Conservation (phyloP, 2,888 invertebrate species). For the Scaptomyza cyrtandrae region DNA sequence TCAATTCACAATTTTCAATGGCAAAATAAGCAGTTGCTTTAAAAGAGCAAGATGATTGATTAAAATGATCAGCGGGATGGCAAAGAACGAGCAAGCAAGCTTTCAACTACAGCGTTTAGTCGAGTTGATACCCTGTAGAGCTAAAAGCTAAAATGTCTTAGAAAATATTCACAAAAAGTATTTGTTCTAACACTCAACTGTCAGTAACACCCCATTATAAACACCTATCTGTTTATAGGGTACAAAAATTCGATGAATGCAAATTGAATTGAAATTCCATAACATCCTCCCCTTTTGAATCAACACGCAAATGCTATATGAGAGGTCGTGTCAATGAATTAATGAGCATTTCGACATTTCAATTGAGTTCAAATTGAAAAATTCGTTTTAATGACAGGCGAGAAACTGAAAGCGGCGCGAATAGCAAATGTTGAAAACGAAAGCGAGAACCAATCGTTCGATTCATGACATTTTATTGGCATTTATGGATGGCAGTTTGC, state of each 20-base stretch:
- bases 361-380: conserved; percentile 67
- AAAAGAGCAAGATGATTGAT: conserved; percentile 32
- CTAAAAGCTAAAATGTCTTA: background rate
- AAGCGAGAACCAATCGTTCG: conserved; percentile 15
- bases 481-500: conserved; percentile 58
- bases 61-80: conserved; percentile 17
- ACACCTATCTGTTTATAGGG: background rate
- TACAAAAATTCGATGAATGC: conserved; percentile 9
- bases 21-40: conserved; percentile 24
- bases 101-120: too few species aligned
- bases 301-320: background rate
- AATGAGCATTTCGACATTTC: conserved; percentile 70
- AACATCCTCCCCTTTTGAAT: background rate
- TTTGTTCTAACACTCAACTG: background rate
- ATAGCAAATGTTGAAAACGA: background rate
- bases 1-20: conserved; percentile 33
- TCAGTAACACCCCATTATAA: too few species aligned
- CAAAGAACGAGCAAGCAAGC: background rate
- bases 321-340: conserved; percentile 61
- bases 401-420: background rate
- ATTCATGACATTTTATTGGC: conserved; percentile 57
- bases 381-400: conserved; percentile 60
- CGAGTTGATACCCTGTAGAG: background rate
- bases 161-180: background rate
- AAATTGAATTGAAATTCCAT: conserved; percentile 22